Evolutionary conservation across 2,888 invertebrate species (phyloP), one percentile per base, ranked within the genome.

Genomic region (Acrocera orbiculus): DNA sequence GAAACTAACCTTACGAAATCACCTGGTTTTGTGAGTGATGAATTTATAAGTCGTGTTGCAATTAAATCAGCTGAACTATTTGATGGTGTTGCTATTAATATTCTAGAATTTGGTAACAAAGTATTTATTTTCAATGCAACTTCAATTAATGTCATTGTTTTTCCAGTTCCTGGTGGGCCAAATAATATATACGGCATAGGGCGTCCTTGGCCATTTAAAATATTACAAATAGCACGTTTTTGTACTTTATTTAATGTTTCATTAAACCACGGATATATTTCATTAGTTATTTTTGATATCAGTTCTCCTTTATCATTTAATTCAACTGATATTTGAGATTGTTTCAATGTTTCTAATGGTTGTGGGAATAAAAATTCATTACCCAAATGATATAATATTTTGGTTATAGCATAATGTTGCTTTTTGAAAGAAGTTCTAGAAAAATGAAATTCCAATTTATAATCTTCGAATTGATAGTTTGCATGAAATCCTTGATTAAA

Each of bases 61-160:
- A 95, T 67, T 33, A 92, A 67, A 65, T 93, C 85, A 0, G 89
- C 82, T 4, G 92, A 80, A 56, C 87, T 86, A 54, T 95, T 95
- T 1, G 92, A 90, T 0, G 93, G 92, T 2, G 90, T 74, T 25
- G 80, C 81, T 14, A 89, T 73, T 32, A 95, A 56, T 38, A 93
- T 65, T 44, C 85, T 68, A 37, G 79, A 74, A 24, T 76, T 68
- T 0, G 79, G 75, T 31, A 80, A 53, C 29, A 69, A 56, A 15
- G 63, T 61, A 4, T 76, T 54, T 44, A 90, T 68, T 63, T 95
- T 93, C 34, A 93, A 56, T 29, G 89, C 70, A 0, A 77, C 69
- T 62, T 95, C 95, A 20, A 92, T 79, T 3, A 85, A 50, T 1
- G 86, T 86, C 2, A 83, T 65, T 0, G 85, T 85, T 60, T 86